These are phyloP conservation scores for Nematostella vectensis DNA, from an alignment of 92 coral and sea anemone species.

Conservation along the genomic window DNA sequence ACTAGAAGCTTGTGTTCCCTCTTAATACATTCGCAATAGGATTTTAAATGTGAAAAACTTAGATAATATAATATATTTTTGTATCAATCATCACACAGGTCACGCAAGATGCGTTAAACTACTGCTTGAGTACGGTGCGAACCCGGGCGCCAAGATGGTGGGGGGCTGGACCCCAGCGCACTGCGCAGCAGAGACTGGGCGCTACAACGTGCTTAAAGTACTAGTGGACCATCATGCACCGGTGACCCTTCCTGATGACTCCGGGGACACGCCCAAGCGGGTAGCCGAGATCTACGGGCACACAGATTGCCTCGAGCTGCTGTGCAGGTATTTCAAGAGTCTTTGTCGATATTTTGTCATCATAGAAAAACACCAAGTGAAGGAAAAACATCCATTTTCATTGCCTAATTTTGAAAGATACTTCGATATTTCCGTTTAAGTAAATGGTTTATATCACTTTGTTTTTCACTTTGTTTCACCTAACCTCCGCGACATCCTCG, in stretches of 20 bases:
- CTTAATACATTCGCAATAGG: too few species aligned
- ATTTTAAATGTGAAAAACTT: too few species aligned
- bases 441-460: background rate
- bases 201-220: constrained; percentile 52
- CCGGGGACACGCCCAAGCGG: constrained; percentile 77
- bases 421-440: too few species aligned
- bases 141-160: constrained; percentile 83
- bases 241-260: constrained; percentile 65
- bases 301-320: constrained; percentile 60
- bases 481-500: too few species aligned
- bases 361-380: too few species aligned
- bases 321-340: constrained; percentile 56
- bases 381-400: too few species aligned
- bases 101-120: constrained; percentile 86
- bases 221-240: constrained; percentile 80
- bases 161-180: constrained; percentile 99
- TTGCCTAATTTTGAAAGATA: too few species aligned
- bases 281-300: constrained; percentile 96
- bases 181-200: constrained; percentile 95
- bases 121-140: constrained; percentile 88
- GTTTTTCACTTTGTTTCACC: too few species aligned
- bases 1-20: too few species aligned
- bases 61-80: too few species aligned
- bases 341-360: too few species aligned
- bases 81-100: too few species aligned